A percentile compares a stretch with the other conserved stretches of the same genome.
Conservation (phyloP, 2,797 vertebrate genomes). For the Prionace glauca region DNA sequence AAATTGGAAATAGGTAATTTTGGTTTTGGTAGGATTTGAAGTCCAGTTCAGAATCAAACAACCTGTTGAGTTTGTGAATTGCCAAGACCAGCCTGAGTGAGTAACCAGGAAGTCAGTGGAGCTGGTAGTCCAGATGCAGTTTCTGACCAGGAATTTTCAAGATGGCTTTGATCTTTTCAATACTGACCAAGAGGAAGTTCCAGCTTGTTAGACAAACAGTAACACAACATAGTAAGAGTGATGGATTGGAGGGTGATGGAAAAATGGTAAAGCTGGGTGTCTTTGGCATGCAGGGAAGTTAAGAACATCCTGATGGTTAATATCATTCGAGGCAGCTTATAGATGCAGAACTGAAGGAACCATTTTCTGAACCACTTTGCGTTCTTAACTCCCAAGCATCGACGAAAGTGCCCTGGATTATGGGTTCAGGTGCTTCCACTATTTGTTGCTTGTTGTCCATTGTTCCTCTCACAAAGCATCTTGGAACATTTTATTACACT, state of each 20-base stretch:
- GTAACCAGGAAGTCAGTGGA: not conserved
- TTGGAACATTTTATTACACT: not conserved
- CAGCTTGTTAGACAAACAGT: not conserved
- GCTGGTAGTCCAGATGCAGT: not conserved
- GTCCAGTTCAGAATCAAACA: not conserved
- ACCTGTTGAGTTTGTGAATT: not conserved
- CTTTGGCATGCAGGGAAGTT: not conserved
- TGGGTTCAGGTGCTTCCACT: not conserved
- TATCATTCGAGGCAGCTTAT: not conserved
- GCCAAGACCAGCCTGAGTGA: not conserved
- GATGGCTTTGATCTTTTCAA: not conserved
- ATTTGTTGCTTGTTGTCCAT: not conserved
- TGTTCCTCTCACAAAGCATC: not conserved
- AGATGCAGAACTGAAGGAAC: not conserved
- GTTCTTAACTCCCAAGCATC: not conserved
- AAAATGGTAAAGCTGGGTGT: not conserved
- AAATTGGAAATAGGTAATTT: not conserved
- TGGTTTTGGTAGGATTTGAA: not conserved
- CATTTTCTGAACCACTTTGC: not conserved
- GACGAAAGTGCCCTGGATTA: not conserved
- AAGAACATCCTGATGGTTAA: not conserved
- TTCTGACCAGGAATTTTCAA: not conserved
- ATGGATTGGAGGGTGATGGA: not conserved
- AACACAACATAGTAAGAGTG: not conserved
- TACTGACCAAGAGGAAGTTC: not conserved